Conservation (phyloP, 2,113 vertebrate species). For the Pan paniscus region DNA sequence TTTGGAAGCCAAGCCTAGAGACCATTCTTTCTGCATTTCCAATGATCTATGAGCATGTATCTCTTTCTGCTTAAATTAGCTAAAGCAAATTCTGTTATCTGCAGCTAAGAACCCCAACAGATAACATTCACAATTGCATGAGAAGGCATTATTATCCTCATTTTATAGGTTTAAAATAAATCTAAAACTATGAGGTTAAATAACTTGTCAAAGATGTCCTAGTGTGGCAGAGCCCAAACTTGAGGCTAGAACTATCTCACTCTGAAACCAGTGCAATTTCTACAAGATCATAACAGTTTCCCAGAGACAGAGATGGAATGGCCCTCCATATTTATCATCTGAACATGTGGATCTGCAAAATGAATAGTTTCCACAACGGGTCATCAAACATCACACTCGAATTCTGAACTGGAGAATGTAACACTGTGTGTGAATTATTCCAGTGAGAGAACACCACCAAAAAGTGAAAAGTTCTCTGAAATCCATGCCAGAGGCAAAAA, state of each 20-base stretch:
- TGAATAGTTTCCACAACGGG: slow-evolving; percentile 25
- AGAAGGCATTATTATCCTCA: not conserved
- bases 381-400: not conserved
- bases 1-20: not conserved
- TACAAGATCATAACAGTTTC: not conserved
- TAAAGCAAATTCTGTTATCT: not conserved
- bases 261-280: not conserved
- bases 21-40: not conserved
- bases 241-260: not conserved
- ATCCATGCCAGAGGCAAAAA: not conserved
- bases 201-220: not conserved
- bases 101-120: not conserved
- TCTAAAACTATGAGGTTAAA: not conserved
- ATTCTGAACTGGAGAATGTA: not conserved
- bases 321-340: not conserved
- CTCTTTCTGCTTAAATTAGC: slow-evolving; percentile 20
- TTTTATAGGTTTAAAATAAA: not conserved
- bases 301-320: not conserved
- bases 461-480: not conserved
- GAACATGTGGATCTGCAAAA: not conserved
- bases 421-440: not conserved
- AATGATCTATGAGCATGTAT: not conserved
- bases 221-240: not conserved
- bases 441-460: slow-evolving; percentile 10
- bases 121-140: not conserved